phyloP scores from a whole-genome alignment of 92 coral and sea anemone genomes.

The Pocillopora grandis region DNA sequence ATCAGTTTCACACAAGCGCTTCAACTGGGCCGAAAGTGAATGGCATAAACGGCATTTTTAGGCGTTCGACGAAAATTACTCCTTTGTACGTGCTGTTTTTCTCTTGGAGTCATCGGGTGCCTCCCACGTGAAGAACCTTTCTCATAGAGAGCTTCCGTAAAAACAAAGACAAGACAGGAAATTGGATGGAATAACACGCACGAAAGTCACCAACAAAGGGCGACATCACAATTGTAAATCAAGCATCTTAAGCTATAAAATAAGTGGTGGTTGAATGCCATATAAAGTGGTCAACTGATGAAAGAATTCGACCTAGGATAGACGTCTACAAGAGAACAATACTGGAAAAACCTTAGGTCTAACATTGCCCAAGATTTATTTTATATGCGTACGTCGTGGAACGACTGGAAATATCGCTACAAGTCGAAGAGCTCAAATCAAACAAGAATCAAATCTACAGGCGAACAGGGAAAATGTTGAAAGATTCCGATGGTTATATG shows the following conservation, averaged over 20 bases:
- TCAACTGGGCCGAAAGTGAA: too few species aligned
- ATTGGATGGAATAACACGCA: conserved; percentile 11
- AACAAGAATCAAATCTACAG: not conserved
- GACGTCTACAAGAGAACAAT: too few species aligned
- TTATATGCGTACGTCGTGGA: too few species aligned
- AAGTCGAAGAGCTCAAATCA: not conserved
- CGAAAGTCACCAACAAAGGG: not conserved
- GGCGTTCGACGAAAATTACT: too few species aligned
- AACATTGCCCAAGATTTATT: too few species aligned
- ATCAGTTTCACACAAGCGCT: too few species aligned
- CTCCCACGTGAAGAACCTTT: conserved; percentile 6
- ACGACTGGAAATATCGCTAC: too few species aligned
- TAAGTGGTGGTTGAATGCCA: not conserved
- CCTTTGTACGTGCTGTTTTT: not conserved
- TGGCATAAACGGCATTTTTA: too few species aligned
- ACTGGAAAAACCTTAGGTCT: too few species aligned
- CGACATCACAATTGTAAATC: not conserved
- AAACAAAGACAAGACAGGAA: conserved; percentile 6
- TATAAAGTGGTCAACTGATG: too few species aligned
- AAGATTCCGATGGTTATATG: conserved; percentile 6
- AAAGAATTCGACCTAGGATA: too few species aligned
- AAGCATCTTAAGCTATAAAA: not conserved
- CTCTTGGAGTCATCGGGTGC: not conserved
- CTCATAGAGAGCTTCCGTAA: not conserved
- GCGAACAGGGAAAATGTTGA: conserved; percentile 1